phyloP scores from a whole-genome alignment of 2,888 invertebrate species.

The Hololepta plana region DNA sequence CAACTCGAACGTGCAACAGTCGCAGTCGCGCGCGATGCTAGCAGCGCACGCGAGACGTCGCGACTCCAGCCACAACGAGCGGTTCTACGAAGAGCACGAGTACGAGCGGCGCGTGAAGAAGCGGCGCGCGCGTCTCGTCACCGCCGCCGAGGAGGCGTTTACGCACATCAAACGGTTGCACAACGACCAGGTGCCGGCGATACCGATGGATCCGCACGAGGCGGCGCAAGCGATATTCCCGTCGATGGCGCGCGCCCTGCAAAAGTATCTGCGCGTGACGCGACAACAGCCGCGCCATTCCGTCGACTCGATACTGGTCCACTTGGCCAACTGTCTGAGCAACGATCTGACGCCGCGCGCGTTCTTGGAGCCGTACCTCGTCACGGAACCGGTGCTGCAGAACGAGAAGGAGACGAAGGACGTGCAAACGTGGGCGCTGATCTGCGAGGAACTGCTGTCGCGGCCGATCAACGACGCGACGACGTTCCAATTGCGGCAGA shows the following conservation, averaged over 20 bases:
- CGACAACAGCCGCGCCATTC: constrained; percentile 92
- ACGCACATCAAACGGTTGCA: constrained; percentile 83
- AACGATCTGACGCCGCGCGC: constrained; percentile 89
- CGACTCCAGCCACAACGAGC: constrained; percentile 88
- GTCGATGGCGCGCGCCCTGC: constrained; percentile 86
- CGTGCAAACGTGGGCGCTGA: constrained; percentile 90
- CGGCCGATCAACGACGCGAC: constrained; percentile 67
- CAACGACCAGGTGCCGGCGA: constrained; percentile 53
- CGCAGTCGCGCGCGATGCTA: constrained; percentile 49
- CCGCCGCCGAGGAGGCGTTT: constrained; percentile 95
- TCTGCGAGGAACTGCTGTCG: constrained; percentile 82
- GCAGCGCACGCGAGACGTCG: constrained; percentile 68
- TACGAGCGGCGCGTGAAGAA: constrained; percentile 86
- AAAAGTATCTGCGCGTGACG: constrained; percentile 90
- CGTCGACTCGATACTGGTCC: constrained; percentile 80
- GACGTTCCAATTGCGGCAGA: constrained; percentile 82
- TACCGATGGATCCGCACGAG: constrained; percentile 84
- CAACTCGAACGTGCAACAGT: constrained; percentile 41
- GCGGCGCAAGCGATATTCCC: constrained; percentile 97
- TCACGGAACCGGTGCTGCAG: constrained; percentile 67
- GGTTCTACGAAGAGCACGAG: constrained; percentile 96
- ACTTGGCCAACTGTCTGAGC: constrained; percentile 79
- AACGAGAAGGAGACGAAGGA: constrained; percentile 65
- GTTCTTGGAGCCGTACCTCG: constrained; percentile 86
- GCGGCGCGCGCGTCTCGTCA: constrained; percentile 71